phyloP scores from a whole-genome alignment of 2,113 vertebrate genomes.

The Stigmatopora nigra region DNA sequence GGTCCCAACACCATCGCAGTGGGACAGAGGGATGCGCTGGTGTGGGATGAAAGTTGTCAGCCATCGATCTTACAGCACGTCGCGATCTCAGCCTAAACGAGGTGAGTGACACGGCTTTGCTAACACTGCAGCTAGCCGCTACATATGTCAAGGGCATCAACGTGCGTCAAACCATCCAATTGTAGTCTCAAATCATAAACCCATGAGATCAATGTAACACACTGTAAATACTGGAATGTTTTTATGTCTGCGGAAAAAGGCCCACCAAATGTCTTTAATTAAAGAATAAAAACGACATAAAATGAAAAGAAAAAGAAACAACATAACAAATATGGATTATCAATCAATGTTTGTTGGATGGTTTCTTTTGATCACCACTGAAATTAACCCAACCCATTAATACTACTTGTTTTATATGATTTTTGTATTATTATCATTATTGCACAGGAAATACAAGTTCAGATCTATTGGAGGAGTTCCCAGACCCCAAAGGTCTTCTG shows the following conservation, averaged over 20 bases:
- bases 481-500: slow-evolving; percentile 83
- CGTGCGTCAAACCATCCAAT: background rate
- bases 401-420: background rate
- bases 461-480: slow-evolving; percentile 82
- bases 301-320: too few species aligned
- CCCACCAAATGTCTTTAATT: too few species aligned
- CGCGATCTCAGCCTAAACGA: slow-evolving; percentile 10
- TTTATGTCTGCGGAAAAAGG: too few species aligned
- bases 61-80: background rate
- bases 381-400: too few species aligned
- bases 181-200: too few species aligned
- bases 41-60: slow-evolving; percentile 31
- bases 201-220: too few species aligned
- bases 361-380: too few species aligned
- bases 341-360: too few species aligned
- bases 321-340: too few species aligned
- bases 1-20: slow-evolving; percentile 5
- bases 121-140: background rate
- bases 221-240: too few species aligned
- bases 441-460: slow-evolving; percentile 44
- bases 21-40: slow-evolving; percentile 34
- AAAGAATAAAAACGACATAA: too few species aligned
- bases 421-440: background rate
- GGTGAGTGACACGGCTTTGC: slow-evolving; percentile 41
- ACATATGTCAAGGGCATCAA: slow-evolving; percentile 42